Evolutionary conservation across 2,888 invertebrate species (phyloP), one percentile per base, ranked within the genome.

Genomic region (Syritta pipiens): DNA sequence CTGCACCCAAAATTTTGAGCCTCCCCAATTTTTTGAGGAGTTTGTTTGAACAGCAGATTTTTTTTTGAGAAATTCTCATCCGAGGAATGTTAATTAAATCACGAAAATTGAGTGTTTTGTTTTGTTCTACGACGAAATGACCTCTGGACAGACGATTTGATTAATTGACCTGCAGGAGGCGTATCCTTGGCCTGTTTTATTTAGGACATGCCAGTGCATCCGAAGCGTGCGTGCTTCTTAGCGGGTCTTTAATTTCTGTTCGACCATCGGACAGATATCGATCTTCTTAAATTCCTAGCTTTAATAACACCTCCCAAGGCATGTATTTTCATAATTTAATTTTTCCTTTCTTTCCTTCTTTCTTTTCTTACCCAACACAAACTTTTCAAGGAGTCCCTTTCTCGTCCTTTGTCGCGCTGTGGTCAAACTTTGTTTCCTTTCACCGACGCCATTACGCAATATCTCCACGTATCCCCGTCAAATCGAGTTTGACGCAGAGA

Each of bases 51-150:
- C 4, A 28, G 20, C n/a, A 20, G 17, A 35, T 20, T 49, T 30
- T 57, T 30, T 24, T 42, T 35, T 30, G 24, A n/a, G 10, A 26
- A 55, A 40, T 68, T 59, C 46, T 17, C 35, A 49, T 59, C 44
- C 26, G 17, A 10, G 69, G 71, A 76, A 76, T 63, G 51, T 76
- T 76, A 71, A 76, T 76, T 76, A 76, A 76, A 65, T 63, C 76
- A 71, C 24, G 40, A 59, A 32, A 44, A 42, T 37, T 59, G 51
- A 59, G 46, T 63, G 62, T 49, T 63, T 40, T 57, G 12, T 63
- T 59, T 44, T 44, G 55, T 69, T 69, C 42, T 35, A 42, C n/a
- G 48, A 14, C 12, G 1, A 53, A 68, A 75, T 49, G 48, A 62
- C 62, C 48, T 32, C n/a, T 26, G 12, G 20, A 28, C 69, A 69